Conservation (phyloP, 2,113 vertebrate genomes). For the Paracanthobrama guichenoti region DNA sequence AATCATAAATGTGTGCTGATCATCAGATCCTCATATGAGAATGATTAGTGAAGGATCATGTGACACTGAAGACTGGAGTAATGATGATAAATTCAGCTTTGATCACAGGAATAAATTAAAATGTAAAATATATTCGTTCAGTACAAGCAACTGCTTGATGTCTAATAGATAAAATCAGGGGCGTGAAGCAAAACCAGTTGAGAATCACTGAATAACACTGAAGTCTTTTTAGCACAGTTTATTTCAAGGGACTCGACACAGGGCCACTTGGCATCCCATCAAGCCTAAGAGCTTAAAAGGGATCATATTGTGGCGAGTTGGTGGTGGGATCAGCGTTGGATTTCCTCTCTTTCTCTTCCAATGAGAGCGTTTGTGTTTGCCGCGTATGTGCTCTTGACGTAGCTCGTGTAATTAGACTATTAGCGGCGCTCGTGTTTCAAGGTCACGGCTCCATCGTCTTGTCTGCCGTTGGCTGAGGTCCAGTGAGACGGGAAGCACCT, state of each 20-base stretch:
- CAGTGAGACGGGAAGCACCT: constrained; percentile 27
- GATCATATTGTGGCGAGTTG: constrained; percentile 32
- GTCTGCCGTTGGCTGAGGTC: constrained; percentile 33
- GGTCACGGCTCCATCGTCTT: constrained; percentile 48
- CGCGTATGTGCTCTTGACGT: constrained; percentile 40
- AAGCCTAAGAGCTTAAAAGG: constrained; percentile 31
- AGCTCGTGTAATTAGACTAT: constrained; percentile 54
- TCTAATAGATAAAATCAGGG: neutral
- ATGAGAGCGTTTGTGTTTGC: constrained; percentile 43
- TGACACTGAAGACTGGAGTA: no score
- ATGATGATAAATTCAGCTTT: no score
- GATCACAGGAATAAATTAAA: no score
- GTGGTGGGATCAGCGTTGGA: constrained; percentile 38
- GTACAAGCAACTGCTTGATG: neutral
- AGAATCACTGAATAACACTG: neutral
- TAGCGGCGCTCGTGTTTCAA: constrained; percentile 54
- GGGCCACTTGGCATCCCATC: constrained; percentile 40
- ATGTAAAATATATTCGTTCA: no score
- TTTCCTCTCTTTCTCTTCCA: constrained; percentile 36
- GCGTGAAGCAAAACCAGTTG: neutral
- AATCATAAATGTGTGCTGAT: no score
- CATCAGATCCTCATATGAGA: no score
- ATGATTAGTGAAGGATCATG: no score
- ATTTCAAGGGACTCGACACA: constrained; percentile 1
- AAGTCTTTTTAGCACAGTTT: constrained; percentile 1